phyloP scores from a whole-genome alignment of 2,113 vertebrate species.

The Mugil cephalus region DNA sequence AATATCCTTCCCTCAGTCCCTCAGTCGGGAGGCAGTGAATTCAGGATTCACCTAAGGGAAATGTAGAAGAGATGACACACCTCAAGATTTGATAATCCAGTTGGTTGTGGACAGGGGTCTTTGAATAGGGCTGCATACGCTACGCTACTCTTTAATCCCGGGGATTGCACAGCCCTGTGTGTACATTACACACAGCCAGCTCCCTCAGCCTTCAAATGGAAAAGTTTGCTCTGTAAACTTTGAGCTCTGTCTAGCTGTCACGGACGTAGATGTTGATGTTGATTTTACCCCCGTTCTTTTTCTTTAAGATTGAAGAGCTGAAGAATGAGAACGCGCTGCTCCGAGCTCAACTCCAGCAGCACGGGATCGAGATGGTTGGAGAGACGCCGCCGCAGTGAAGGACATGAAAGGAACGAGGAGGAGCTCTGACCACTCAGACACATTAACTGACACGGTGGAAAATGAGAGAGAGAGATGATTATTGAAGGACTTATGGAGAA shows the following conservation, averaged over 20 bases:
- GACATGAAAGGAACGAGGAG: conserved; percentile 3
- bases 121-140: conserved; percentile 33
- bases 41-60: conserved; percentile 47
- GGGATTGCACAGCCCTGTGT: conserved; percentile 34
- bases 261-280: conserved; percentile 42
- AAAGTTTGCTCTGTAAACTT: conserved; percentile 59
- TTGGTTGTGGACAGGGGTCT: conserved; percentile 59
- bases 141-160: conserved; percentile 48
- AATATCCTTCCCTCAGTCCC: conserved; percentile 48
- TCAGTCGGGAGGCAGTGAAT: conserved; percentile 38
- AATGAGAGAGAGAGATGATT: conserved; percentile 21
- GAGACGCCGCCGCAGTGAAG: conserved; percentile 85
- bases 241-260: conserved; percentile 32
- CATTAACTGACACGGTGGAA: conserved; percentile 10
- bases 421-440: conserved; percentile 39
- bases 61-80: conserved; percentile 64
- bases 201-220: conserved; percentile 28
- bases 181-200: conserved; percentile 36
- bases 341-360: conserved; percentile 89
- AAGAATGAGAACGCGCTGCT: conserved; percentile 91
- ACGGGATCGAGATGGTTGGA: conserved; percentile 86
- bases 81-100: conserved; percentile 64
- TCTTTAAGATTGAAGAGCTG: conserved; percentile 89
- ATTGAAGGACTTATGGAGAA: conserved; percentile 54
- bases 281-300: conserved; percentile 21